Conservation (phyloP, 1,140 invertebrate species). For the Hesperophylax magnus region DNA sequence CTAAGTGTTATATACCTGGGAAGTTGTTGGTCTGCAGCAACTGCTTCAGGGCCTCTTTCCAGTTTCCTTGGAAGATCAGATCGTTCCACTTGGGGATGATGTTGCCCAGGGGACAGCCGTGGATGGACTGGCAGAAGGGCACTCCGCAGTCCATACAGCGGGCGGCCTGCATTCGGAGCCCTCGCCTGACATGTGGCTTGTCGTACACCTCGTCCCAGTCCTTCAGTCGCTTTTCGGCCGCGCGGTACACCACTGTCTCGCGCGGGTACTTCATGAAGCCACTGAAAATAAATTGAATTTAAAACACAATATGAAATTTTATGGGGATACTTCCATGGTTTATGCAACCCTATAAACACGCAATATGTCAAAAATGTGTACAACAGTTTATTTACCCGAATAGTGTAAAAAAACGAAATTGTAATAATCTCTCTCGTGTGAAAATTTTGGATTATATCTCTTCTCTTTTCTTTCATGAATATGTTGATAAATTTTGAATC, state of each 20-base stretch:
- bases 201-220: constrained; percentile 99
- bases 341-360: too few species aligned
- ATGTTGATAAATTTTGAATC: too few species aligned
- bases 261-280: constrained; percentile 98
- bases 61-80: constrained; percentile 93
- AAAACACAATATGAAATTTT: too few species aligned
- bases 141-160: constrained; percentile 99
- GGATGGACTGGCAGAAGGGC: constrained; percentile 96
- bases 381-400: too few species aligned
- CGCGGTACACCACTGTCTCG: constrained; percentile 87
- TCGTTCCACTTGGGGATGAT: constrained; percentile 99
- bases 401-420: too few species aligned
- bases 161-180: constrained; percentile 92
- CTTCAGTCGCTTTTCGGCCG: constrained; percentile 85
- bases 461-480: too few species aligned
- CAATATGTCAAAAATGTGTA: too few species aligned
- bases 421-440: too few species aligned
- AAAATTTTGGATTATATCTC: too few species aligned
- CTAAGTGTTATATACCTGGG: constrained; percentile 74
- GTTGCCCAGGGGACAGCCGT: constrained; percentile 98
- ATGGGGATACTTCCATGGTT: too few species aligned
- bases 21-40: constrained; percentile 99
- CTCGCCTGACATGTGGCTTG: constrained; percentile 87
- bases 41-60: constrained; percentile 96
- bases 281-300: constrained; percentile 60